Conservation (phyloP, 1,140 invertebrate species). For the Euwallacea similis region DNA sequence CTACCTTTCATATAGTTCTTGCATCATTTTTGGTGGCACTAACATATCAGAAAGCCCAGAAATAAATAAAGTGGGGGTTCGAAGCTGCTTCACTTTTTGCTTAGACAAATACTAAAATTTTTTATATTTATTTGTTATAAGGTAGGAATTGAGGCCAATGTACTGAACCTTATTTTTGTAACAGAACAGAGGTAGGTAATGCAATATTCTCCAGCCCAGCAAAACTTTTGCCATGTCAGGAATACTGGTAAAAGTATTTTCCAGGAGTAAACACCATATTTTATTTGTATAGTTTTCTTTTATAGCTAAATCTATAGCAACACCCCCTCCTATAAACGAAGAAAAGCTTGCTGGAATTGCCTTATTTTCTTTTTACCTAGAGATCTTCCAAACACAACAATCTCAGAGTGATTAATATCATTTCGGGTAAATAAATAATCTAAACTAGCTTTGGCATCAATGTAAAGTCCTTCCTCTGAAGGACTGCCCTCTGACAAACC, state of each 20-base stretch:
- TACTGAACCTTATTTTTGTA: constrained; percentile 80
- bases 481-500: constrained; percentile 89
- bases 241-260: constrained; percentile 95
- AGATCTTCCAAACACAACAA: constrained; percentile 92
- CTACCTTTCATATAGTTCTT: constrained; percentile 62
- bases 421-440: constrained; percentile 78
- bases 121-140: neutral
- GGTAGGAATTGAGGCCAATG: neutral
- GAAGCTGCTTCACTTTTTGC: constrained; percentile 68
- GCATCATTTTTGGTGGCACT: constrained; percentile 86
- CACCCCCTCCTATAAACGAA: constrained; percentile 50
- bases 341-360: neutral
- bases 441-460: constrained; percentile 84
- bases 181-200: constrained; percentile 72
- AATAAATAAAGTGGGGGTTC: constrained; percentile 75
- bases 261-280: constrained; percentile 84
- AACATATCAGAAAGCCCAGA: constrained; percentile 80
- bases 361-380: constrained; percentile 62
- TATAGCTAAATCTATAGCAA: constrained; percentile 76
- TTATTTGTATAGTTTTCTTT: constrained; percentile 71
- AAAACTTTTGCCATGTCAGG: constrained; percentile 86
- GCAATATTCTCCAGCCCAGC: constrained; percentile 68
- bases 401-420: constrained; percentile 82
- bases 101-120: constrained; percentile 70
- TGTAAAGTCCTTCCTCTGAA: constrained; percentile 82